phyloP scores from a whole-genome alignment of 2,888 invertebrate genomes.

The Caenorhabditis drosophilae region DNA sequence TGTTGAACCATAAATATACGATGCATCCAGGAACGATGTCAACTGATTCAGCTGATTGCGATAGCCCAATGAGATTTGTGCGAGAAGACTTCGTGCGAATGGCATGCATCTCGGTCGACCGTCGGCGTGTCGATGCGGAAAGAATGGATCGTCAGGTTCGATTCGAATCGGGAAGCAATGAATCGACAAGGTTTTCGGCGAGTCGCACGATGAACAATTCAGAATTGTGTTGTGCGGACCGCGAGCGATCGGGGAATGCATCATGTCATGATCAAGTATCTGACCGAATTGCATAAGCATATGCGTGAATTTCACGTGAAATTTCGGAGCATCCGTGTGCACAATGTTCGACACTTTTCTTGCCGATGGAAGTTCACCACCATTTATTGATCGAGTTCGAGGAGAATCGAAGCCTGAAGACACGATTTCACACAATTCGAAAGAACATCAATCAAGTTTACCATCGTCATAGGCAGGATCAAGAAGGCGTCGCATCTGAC shows the following conservation, averaged over 20 bases:
- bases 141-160: constrained; percentile 86
- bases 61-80: constrained; percentile 80
- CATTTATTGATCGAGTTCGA: constrained; percentile 50
- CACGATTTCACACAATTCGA: too few species aligned
- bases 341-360: constrained; percentile 58
- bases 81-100: constrained; percentile 90
- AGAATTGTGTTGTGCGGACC: constrained; percentile 64
- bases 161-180: constrained; percentile 93
- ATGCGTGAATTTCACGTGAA: constrained; percentile 67
- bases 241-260: constrained; percentile 83
- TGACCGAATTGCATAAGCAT: constrained; percentile 89
- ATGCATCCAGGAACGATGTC: constrained; percentile 81
- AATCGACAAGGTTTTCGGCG: constrained; percentile 85
- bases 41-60: constrained; percentile 83
- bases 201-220: constrained; percentile 79
- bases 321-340: constrained; percentile 55
- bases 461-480: constrained; percentile 83
- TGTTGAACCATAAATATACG: constrained; percentile 89
- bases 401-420: constrained; percentile 68
- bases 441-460: too few species aligned
- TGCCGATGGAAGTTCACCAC: constrained; percentile 63
- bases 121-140: constrained; percentile 80
- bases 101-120: constrained; percentile 88
- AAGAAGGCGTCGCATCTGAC: constrained; percentile 59
- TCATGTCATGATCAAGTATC: constrained; percentile 90